Evolutionary conservation across 2,113 vertebrate species (phyloP).

Genomic region (Gallinago jamesoni): DNA sequence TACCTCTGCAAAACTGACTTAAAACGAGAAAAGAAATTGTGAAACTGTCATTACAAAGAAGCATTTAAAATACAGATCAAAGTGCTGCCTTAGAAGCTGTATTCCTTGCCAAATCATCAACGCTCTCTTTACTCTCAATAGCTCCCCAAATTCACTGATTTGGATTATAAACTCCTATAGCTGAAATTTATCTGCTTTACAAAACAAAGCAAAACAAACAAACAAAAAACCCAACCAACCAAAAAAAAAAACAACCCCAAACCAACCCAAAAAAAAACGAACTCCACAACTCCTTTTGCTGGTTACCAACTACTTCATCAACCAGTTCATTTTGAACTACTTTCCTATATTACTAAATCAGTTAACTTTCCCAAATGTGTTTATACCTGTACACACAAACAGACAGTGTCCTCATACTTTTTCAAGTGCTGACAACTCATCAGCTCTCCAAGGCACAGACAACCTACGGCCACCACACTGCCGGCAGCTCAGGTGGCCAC

Average conservation of each 20-base stretch:
- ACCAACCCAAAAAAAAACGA: neutral
- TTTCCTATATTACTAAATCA: neutral
- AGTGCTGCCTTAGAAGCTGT: slow-evolving; percentile 12
- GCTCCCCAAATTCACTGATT: slow-evolving; percentile 43
- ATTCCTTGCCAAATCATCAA: slow-evolving; percentile 48
- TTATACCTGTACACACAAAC: neutral
- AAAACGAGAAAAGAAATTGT: slow-evolving; percentile 16
- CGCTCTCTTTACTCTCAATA: slow-evolving; percentile 28
- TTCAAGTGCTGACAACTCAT: neutral
- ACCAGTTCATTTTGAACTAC: neutral
- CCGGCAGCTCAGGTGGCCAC: neutral
- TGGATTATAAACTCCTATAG: neutral
- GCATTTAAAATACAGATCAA: slow-evolving; percentile 61
- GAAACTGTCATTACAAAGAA: slow-evolving; percentile 53
- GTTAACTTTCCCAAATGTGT: neutral
- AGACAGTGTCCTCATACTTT: neutral
- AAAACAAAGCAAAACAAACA: neutral
- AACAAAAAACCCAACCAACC: neutral
- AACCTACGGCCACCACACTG: rapidly evolving
- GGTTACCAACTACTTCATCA: neutral
- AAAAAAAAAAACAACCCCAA: neutral
- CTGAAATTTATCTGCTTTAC: neutral
- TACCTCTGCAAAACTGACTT: slow-evolving; percentile 10
- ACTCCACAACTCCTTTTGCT: neutral
- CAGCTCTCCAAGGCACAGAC: neutral